Evolutionary conservation across 2,888 invertebrate genomes (phyloP).

Genomic region (Ligdia adustata): DNA sequence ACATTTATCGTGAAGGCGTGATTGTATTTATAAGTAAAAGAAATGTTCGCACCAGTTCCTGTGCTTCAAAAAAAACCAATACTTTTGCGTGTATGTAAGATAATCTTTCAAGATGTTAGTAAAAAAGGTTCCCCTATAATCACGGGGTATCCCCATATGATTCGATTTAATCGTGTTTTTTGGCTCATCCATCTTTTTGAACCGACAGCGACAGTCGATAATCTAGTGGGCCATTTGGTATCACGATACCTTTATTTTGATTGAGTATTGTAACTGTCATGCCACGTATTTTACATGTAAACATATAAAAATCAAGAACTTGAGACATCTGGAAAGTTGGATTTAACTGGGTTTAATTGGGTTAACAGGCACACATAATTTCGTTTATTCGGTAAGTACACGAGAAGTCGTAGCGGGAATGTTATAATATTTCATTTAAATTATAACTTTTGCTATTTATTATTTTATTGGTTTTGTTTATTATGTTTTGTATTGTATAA

Average conservation of each 20-base stretch:
- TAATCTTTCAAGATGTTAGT: conserved; percentile 35
- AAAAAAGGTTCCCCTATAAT: conserved; percentile 38
- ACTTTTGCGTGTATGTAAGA: conserved; percentile 27
- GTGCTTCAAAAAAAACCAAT: conserved; percentile 33
- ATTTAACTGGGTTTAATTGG: too few relatives aligned
- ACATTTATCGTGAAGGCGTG: conserved; percentile 79
- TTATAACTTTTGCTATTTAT: too few relatives aligned
- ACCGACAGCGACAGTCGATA: conserved; percentile 39
- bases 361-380: too few relatives aligned
- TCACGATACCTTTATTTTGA: conserved; percentile 25
- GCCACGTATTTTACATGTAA: too few relatives aligned
- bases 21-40: conserved; percentile 74
- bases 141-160: conserved; percentile 40
- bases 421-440: too few relatives aligned
- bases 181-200: conserved; percentile 47
- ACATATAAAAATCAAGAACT: too few relatives aligned
- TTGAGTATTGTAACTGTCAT: not conserved
- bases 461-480: too few relatives aligned
- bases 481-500: too few relatives aligned
- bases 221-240: conserved; percentile 36
- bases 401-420: too few relatives aligned
- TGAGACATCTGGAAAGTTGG: too few relatives aligned
- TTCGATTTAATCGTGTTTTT: conserved; percentile 43
- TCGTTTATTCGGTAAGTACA: too few relatives aligned
- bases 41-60: conserved; percentile 43